Conservation (phyloP, 1,140 invertebrate genomes). For the Macrobrachium rosenbergii region DNA sequence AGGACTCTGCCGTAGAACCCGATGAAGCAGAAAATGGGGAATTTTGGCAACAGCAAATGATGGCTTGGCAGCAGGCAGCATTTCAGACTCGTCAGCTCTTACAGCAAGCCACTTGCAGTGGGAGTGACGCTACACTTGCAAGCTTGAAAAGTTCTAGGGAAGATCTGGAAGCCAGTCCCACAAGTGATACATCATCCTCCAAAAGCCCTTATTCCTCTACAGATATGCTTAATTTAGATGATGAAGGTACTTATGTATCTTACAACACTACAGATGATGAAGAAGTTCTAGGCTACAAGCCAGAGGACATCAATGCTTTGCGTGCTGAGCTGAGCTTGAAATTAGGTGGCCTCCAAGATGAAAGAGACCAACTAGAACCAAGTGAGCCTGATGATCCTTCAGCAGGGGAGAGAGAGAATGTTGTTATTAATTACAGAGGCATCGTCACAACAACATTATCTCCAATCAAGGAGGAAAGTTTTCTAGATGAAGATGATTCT, state of each 20-base stretch:
- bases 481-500: slow-evolving; percentile 45
- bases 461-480: slow-evolving; percentile 58
- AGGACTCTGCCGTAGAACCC: slow-evolving; percentile 22
- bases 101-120: slow-evolving; percentile 42
- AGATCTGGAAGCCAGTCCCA: slow-evolving; percentile 36
- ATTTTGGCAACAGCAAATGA: slow-evolving; percentile 57
- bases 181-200: slow-evolving; percentile 34
- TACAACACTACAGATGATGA: slow-evolving; percentile 60
- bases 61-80: slow-evolving; percentile 54
- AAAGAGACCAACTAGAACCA: slow-evolving; percentile 26
- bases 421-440: slow-evolving; percentile 53
- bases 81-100: slow-evolving; percentile 52
- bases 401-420: slow-evolving; percentile 41
- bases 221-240: slow-evolving; percentile 47
- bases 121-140: background rate
- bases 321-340: slow-evolving; percentile 52
- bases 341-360: slow-evolving; percentile 29
- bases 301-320: slow-evolving; percentile 55
- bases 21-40: slow-evolving; percentile 53
- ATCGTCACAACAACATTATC: slow-evolving; percentile 50
- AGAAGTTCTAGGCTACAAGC: slow-evolving; percentile 50
- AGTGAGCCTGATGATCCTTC: slow-evolving; percentile 39
- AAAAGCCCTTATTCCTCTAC: slow-evolving; percentile 49
- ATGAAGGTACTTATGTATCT: slow-evolving; percentile 51
- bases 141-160: slow-evolving; percentile 1